Evolutionary conservation across 1,140 invertebrate genomes (phyloP).

Genomic region (Pogonomyrmex barbatus): DNA sequence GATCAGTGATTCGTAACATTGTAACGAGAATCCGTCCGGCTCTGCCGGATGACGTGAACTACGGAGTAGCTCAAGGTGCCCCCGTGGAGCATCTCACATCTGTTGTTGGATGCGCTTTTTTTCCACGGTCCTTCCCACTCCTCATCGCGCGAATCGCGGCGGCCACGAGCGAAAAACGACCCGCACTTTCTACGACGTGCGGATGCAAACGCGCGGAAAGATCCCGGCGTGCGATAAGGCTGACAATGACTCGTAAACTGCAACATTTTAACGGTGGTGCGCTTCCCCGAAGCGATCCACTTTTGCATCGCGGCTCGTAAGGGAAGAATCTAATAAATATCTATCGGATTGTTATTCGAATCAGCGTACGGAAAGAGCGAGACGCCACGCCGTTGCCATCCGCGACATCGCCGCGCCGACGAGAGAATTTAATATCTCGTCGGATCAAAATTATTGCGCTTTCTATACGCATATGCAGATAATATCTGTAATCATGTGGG

Average conservation of each 20-base stretch:
- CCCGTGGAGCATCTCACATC: constrained; percentile 9
- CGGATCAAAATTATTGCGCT: constrained; percentile 51
- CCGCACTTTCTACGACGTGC: constrained; percentile 55
- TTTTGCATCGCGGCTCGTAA: not conserved
- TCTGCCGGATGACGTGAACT: constrained; percentile 24
- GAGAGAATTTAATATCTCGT: constrained; percentile 35
- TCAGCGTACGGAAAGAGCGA: constrained; percentile 31
- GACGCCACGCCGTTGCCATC: not conserved
- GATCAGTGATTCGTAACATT: constrained; percentile 48
- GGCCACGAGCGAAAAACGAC: constrained; percentile 56
- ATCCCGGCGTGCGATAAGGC: constrained; percentile 38
- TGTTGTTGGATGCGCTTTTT: not conserved
- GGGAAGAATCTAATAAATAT: constrained; percentile 37
- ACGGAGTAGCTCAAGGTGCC: constrained; percentile 28
- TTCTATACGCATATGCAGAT: constrained; percentile 32
- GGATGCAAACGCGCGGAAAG: constrained; percentile 39
- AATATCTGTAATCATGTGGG: not conserved
- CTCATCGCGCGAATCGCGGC: not conserved
- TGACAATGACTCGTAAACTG: constrained; percentile 64
- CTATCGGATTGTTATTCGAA: constrained; percentile 47
- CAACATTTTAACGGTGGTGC: constrained; percentile 43
- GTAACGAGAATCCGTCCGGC: not conserved
- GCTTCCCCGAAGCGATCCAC: constrained; percentile 46
- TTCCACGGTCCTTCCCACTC: not conserved
- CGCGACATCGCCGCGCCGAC: not conserved